Conservation (phyloP, 53 echinoderm and acorn worm species). For the Arbacia lixula region DNA sequence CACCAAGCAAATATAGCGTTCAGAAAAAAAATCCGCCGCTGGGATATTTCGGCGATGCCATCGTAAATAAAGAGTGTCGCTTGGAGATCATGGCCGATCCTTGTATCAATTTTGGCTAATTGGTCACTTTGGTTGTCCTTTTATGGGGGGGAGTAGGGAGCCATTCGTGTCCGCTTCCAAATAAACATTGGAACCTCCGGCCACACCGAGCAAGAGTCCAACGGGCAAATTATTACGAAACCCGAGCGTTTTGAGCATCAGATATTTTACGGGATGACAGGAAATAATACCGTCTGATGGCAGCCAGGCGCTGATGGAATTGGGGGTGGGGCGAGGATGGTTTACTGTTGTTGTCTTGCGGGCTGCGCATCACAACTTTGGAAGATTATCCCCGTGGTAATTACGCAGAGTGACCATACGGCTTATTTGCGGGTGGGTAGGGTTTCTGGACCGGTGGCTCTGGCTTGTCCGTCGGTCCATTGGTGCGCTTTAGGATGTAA, state of each 20-base stretch:
- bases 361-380: not conserved
- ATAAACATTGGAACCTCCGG: slow-evolving; percentile 20
- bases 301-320: too few species aligned
- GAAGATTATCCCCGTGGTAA: slow-evolving; percentile 24
- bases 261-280: slow-evolving; percentile 26
- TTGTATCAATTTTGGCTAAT: slow-evolving; percentile 41
- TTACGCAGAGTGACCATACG: slow-evolving; percentile 36
- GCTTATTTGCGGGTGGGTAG: slow-evolving; percentile 11
- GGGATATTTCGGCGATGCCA: not conserved
- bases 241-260: slow-evolving; percentile 6
- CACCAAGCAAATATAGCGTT: slow-evolving; percentile 18
- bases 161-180: slow-evolving; percentile 6
- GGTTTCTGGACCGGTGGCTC: slow-evolving; percentile 35
- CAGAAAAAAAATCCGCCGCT: not conserved
- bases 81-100: slow-evolving; percentile 9
- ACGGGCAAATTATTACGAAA: slow-evolving; percentile 49
- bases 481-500: slow-evolving; percentile 5
- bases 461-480: slow-evolving; percentile 18
- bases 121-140: slow-evolving; percentile 42
- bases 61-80: slow-evolving; percentile 51
- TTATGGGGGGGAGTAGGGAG: not conserved
- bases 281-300: slow-evolving; percentile 38
- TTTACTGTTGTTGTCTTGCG: not conserved
- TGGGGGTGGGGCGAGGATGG: too few species aligned
- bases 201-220: slow-evolving; percentile 15